Conservation (phyloP, 2,888 invertebrate species). For the Chrysodeixis includens region DNA sequence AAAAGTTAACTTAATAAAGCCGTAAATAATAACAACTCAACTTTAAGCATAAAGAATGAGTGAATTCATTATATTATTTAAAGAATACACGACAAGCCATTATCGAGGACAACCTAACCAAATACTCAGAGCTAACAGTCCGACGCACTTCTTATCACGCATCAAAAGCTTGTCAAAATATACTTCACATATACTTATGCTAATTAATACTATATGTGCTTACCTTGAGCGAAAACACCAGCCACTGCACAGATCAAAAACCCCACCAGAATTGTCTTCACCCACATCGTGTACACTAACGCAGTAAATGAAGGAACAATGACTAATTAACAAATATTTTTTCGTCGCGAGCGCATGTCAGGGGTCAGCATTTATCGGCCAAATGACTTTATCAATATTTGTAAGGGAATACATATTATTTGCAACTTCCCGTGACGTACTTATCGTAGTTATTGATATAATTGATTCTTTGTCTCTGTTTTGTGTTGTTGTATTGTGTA, state of each 20-base stretch:
- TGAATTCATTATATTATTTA: conserved; percentile 41
- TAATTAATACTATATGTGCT: conserved; percentile 11
- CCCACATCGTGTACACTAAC: conserved; percentile 39
- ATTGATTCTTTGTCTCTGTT: background rate
- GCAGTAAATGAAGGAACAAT: conserved; percentile 11
- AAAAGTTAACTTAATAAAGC: no score
- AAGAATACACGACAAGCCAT: conserved; percentile 28
- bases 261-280: conserved; percentile 26
- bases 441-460: background rate
- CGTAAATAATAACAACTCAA: conserved; percentile 1
- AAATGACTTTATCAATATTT: conserved; percentile 37
- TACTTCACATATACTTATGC: conserved; percentile 8
- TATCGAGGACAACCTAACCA: conserved; percentile 45
- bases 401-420: conserved; percentile 33
- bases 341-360: conserved; percentile 33
- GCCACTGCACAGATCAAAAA: conserved; percentile 27
- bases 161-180: conserved; percentile 6
- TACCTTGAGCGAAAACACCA: conserved; percentile 36
- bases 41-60: conserved; percentile 20
- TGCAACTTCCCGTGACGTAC: conserved; percentile 4
- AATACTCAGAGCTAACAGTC: conserved; percentile 32
- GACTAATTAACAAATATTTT: conserved; percentile 35
- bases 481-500: background rate
- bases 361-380: conserved; percentile 48
- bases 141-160: conserved; percentile 10